Base-by-base conservation (phyloP, 2,888 invertebrate genomes). In the Xestoiulus laeticollis region DNA sequence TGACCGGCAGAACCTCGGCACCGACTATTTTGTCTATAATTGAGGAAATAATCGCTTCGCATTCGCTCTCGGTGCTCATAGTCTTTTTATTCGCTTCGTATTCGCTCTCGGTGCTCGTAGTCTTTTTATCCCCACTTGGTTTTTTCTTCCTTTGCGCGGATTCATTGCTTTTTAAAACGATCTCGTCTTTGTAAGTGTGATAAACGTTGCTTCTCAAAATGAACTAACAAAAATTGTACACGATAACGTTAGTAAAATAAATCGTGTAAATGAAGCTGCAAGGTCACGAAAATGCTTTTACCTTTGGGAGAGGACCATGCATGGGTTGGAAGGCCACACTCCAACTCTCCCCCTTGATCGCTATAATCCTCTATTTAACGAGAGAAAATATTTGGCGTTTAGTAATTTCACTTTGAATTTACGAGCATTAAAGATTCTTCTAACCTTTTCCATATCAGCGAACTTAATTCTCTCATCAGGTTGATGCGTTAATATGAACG, bases 391-490 rank as follows among this genome's bases (percentile, higher is more conserved):
- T 5, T 59, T n/a, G 19, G n/a, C n/a, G n/a, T n/a, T 59, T n/a
- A 2, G 8, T n/a, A 59, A n/a, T 59, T 59, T 59, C 59, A n/a
- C n/a, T 59, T 6, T 59, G 59, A 59, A 59, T 59, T 22, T 5
- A n/a, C 3, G 6, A 59, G n/a, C n/a, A n/a, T 22, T 59, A 19
- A 59, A 59, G 16, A 59, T n/a, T n/a, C n/a, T 19, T 0, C 19
- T n/a, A 6, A 59, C 59, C 59, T n/a, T n/a, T 59, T 59, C 59
- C 59, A 59, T n/a, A 59, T 59, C 59, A 2, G 1, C 8, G 59
- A 59, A 59, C n/a, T 59, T 59, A 59, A 59, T 59, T 59, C n/a
- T 59, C n/a, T n/a, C n/a, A 59, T 59, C 59, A 59, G 59, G n/a
- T n/a, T 59, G 59, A 59, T n/a, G 8, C 3, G 59, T n/a, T 59